Evolutionary conservation across 2,797 vertebrate species (phyloP).

Genomic region (Sus cebifrons): DNA sequence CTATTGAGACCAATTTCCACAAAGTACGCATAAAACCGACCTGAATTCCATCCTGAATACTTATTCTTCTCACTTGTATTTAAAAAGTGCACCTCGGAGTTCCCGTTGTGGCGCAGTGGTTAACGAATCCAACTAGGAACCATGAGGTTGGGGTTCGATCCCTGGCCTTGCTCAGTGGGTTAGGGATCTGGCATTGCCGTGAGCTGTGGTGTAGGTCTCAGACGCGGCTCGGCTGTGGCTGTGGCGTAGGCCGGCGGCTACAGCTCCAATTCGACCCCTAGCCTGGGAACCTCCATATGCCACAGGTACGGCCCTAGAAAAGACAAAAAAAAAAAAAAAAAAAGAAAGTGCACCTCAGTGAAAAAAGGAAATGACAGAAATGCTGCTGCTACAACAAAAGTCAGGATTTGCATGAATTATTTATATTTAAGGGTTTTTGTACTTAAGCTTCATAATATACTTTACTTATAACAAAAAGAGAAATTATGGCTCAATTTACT

Average conservation of each 20-base stretch:
- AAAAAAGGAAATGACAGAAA: slow-evolving; percentile 15
- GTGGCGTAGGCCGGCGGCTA: no score
- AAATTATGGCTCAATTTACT: slow-evolving; percentile 85
- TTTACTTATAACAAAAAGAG: slow-evolving; percentile 82
- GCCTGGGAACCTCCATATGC: no score
- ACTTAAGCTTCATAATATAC: slow-evolving; percentile 78
- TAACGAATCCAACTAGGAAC: no score
- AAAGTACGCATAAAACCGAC: slow-evolving; percentile 51
- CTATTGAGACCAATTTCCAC: slow-evolving; percentile 70
- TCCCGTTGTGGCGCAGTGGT: no score
- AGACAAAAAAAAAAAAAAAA: no score
- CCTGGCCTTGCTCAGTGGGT: no score
- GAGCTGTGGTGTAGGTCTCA: no score
- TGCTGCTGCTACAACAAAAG: slow-evolving; percentile 25
- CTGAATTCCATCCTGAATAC: background rate
- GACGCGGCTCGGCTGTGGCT: no score
- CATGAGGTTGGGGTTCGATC: no score
- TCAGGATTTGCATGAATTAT: slow-evolving; percentile 79
- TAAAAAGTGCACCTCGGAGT: slow-evolving; percentile 8
- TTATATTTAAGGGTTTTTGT: slow-evolving; percentile 77
- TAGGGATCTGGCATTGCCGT: no score
- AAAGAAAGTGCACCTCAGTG: background rate
- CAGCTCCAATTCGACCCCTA: no score
- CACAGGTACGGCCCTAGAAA: no score
- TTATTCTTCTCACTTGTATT: slow-evolving; percentile 15